These are phyloP conservation scores for Branchipolynoe longqiensis DNA, from an alignment of 2,888 invertebrate genomes.

Conservation along the genomic window DNA sequence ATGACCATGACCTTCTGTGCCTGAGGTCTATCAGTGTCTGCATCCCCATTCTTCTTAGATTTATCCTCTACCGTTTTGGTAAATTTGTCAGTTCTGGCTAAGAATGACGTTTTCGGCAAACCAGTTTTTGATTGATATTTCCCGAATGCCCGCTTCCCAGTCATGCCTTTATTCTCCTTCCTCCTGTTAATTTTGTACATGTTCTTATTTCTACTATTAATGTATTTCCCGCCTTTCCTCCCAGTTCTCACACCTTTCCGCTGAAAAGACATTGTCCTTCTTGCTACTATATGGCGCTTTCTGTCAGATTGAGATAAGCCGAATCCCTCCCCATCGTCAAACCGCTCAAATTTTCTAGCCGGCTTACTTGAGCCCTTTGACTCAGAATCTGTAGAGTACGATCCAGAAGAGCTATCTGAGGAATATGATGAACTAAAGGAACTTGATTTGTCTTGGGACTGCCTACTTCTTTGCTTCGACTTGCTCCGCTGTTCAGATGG, in stretches of 20 bases:
- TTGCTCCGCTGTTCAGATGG: too few relatives aligned
- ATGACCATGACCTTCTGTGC: too few relatives aligned
- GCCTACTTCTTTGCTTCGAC: neutral
- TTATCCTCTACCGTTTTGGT: neutral
- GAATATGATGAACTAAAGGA: neutral
- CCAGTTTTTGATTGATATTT: neutral
- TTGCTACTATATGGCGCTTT: neutral
- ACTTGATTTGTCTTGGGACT: too few relatives aligned
- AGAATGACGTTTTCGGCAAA: too few relatives aligned
- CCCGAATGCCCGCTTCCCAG: neutral
- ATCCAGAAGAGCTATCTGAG: neutral
- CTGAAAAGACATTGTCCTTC: neutral
- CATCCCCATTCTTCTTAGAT: neutral
- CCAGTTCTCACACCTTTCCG: neutral
- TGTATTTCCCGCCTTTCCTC: neutral
- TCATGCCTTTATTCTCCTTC: conserved; percentile 3
- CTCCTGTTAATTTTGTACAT: conserved; percentile 27
- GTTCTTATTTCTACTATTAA: neutral
- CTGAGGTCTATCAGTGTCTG: too few relatives aligned
- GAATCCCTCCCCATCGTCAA: neutral
- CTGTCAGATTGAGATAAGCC: neutral
- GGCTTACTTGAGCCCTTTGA: neutral
- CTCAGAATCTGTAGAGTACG: neutral
- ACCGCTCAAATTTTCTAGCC: neutral
- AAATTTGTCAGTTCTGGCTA: too few relatives aligned